Conservation (phyloP, 2,888 invertebrate species). For the Tetheella fluctuosa region DNA sequence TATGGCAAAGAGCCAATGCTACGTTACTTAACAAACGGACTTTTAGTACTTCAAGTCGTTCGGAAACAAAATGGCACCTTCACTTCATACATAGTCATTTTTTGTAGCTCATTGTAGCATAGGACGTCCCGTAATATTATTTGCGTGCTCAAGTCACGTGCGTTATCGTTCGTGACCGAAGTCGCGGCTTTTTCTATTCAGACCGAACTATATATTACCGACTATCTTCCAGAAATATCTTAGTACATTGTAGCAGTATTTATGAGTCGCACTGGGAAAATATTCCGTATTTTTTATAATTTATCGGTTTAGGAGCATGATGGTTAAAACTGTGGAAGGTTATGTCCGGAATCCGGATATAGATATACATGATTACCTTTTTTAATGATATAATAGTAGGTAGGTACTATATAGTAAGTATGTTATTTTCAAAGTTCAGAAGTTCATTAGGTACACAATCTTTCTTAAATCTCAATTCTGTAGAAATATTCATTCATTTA, state of each 20-base stretch:
- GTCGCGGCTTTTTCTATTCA: constrained; percentile 30
- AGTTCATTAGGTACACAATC: too few relatives aligned
- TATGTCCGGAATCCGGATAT: neutral
- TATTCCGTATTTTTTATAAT: neutral
- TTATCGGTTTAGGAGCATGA: neutral
- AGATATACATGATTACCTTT: too few relatives aligned
- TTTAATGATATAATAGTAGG: too few relatives aligned
- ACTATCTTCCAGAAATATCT: constrained; percentile 28
- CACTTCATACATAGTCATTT: constrained; percentile 18
- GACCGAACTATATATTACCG: constrained; percentile 29
- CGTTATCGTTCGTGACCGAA: constrained; percentile 40
- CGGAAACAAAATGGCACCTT: neutral
- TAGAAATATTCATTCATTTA: too few relatives aligned
- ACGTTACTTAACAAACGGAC: too few relatives aligned
- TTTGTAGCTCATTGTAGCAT: constrained; percentile 16
- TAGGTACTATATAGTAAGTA: too few relatives aligned
- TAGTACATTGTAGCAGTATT: constrained; percentile 20
- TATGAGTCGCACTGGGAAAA: constrained; percentile 5
- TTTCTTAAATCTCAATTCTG: too few relatives aligned
- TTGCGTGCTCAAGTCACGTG: constrained; percentile 50
- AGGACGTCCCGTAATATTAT: constrained; percentile 35
- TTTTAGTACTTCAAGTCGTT: too few relatives aligned
- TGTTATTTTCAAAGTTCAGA: too few relatives aligned
- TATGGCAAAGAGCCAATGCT: neutral
- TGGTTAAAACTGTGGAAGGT: neutral